Evolutionary conservation across 2,113 vertebrate species (phyloP).

Genomic region (Hystrix cristata): DNA sequence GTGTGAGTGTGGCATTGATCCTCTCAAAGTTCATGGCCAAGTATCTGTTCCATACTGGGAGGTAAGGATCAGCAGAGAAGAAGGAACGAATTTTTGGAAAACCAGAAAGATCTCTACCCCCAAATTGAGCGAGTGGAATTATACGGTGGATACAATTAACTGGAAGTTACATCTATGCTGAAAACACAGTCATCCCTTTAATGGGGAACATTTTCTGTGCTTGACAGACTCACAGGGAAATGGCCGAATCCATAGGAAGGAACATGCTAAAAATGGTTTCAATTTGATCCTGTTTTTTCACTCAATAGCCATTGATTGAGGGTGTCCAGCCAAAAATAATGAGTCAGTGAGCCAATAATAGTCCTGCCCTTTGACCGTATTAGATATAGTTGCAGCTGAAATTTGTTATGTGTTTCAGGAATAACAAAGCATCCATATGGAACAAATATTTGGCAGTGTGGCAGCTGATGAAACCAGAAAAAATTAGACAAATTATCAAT

Average conservation of each 20-base stretch:
- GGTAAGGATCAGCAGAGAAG: conserved; percentile 28
- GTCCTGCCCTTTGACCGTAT: conserved; percentile 74
- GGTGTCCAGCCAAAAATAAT: conserved; percentile 80
- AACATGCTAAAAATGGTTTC: conserved; percentile 80
- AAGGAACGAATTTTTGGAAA: background rate
- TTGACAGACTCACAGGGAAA: conserved; percentile 60
- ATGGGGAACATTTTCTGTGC: conserved; percentile 27
- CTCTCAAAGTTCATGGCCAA: background rate
- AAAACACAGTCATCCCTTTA: conserved; percentile 23
- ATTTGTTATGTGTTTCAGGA: conserved; percentile 82
- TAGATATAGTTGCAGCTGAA: conserved; percentile 75
- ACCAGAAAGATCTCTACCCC: background rate
- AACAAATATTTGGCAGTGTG: conserved; percentile 85
- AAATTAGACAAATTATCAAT: conserved; percentile 89
- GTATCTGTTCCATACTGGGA: conserved; percentile 48
- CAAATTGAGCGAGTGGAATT: background rate
- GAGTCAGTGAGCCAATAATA: conserved; percentile 68
- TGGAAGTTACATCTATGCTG: background rate
- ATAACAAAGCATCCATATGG: conserved; percentile 84
- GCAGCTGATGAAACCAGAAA: conserved; percentile 86
- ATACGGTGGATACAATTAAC: conserved; percentile 67
- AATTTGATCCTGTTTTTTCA: conserved; percentile 80
- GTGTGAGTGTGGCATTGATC: background rate
- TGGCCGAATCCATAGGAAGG: conserved; percentile 74
- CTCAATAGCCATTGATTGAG: conserved; percentile 78